Evolutionary conservation across 2,888 invertebrate genomes (phyloP).

Genomic region (Sacculina carcini): DNA sequence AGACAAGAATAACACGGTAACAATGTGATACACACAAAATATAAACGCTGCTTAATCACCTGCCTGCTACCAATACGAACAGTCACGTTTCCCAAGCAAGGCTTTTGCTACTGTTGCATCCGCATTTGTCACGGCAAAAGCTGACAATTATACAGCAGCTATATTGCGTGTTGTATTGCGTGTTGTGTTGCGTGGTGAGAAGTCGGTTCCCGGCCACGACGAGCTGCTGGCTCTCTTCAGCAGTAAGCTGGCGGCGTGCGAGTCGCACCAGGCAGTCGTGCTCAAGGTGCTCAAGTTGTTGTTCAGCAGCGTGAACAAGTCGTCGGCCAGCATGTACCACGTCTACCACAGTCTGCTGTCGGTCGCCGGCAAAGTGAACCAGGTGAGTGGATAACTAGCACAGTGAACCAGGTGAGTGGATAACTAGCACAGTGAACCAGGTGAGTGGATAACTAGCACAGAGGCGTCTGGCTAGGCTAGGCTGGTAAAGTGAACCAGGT

Average conservation of each 20-base stretch:
- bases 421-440: conserved; percentile 63
- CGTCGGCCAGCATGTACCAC: conserved; percentile 60
- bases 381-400: conserved; percentile 18
- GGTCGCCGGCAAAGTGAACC: conserved; percentile 63
- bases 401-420: too few relatives aligned
- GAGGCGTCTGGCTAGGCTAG: too few relatives aligned
- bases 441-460: conserved; percentile 3
- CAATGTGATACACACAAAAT: too few relatives aligned
- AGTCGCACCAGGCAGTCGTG: neutral
- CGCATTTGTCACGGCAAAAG: too few relatives aligned
- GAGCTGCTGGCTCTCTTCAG: neutral
- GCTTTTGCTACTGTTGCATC: too few relatives aligned
- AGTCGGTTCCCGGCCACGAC: neutral
- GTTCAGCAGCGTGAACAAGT: conserved; percentile 66
- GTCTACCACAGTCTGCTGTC: conserved; percentile 76
- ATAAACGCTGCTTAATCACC: too few relatives aligned
- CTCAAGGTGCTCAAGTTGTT: conserved; percentile 20
- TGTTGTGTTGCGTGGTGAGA: neutral
- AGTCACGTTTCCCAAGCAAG: too few relatives aligned
- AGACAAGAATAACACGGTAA: too few relatives aligned
- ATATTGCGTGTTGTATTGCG: too few relatives aligned
- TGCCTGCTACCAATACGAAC: too few relatives aligned
- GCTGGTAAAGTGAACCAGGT: conserved; percentile 56
- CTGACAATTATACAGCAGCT: too few relatives aligned
- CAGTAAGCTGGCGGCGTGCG: neutral